Evolutionary conservation across 2,113 vertebrate genomes (phyloP).

Genomic region (Anoura caudifer): DNA sequence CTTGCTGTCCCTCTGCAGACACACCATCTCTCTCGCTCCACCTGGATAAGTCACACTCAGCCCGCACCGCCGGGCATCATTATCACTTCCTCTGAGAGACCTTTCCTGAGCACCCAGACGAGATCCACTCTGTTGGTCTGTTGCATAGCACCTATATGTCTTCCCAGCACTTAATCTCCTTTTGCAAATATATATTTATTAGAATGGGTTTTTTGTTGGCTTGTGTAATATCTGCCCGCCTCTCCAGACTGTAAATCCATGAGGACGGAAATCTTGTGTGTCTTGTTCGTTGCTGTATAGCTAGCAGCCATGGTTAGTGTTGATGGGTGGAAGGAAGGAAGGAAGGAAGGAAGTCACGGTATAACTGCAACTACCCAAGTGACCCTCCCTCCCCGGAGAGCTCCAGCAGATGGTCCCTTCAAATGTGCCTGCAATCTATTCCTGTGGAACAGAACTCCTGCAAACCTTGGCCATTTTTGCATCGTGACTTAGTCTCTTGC

Average conservation of each 20-base stretch:
- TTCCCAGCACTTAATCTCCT: background rate
- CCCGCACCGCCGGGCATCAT: background rate
- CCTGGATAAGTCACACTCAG: background rate
- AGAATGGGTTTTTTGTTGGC: background rate
- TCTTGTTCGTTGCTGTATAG: background rate
- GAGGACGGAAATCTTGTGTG: background rate
- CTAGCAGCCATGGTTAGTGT: background rate
- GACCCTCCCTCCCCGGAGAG: background rate
- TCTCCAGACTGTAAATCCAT: background rate
- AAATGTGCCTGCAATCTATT: no score
- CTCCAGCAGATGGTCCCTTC: background rate
- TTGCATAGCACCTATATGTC: background rate
- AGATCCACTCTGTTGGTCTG: background rate
- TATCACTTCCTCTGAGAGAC: background rate
- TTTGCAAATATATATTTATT: background rate
- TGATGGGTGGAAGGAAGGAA: background rate
- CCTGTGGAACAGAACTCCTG: background rate
- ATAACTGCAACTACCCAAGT: background rate
- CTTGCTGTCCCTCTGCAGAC: slow-evolving; percentile 41
- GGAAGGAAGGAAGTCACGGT: background rate
- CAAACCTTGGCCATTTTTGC: background rate
- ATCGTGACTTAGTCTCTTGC: background rate
- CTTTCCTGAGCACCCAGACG: background rate
- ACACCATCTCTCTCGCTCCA: background rate
- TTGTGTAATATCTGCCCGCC: background rate